These are phyloP conservation scores for Microcebus murinus DNA, from an alignment of 2,113 vertebrate genomes.

Conservation along the genomic window DNA sequence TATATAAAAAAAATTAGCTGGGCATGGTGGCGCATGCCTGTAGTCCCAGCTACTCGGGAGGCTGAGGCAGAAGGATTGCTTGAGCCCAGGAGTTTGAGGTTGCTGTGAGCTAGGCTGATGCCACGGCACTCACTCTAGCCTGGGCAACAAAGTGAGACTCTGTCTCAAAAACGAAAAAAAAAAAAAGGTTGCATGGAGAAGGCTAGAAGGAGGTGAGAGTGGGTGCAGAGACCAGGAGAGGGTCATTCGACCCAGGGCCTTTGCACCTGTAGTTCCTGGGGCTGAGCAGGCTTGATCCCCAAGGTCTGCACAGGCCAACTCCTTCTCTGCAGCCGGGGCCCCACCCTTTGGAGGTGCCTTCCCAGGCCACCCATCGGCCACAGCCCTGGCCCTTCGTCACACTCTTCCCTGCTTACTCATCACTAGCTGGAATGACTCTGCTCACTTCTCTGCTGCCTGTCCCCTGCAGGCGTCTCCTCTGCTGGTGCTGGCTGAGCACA, in stretches of 20 bases:
- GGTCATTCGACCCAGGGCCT: neutral
- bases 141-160: too few relatives aligned
- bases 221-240: neutral
- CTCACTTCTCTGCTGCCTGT: neutral
- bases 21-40: too few relatives aligned
- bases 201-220: accelerated
- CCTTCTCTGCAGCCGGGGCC: neutral
- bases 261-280: neutral
- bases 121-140: too few relatives aligned
- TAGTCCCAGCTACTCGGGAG: too few relatives aligned
- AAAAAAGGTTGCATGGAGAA: neutral
- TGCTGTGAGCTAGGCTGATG: too few relatives aligned
- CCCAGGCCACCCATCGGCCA: neutral
- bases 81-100: too few relatives aligned
- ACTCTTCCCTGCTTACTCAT: neutral
- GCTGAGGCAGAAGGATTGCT: too few relatives aligned
- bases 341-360: neutral
- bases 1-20: too few relatives aligned
- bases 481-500: neutral
- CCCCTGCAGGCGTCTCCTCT: accelerated
- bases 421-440: neutral
- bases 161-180: too few relatives aligned
- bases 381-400: accelerated
- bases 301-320: accelerated
- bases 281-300: neutral